Conservation (phyloP, 92 coral and sea anemone species). For the Heliopora coerulea region DNA sequence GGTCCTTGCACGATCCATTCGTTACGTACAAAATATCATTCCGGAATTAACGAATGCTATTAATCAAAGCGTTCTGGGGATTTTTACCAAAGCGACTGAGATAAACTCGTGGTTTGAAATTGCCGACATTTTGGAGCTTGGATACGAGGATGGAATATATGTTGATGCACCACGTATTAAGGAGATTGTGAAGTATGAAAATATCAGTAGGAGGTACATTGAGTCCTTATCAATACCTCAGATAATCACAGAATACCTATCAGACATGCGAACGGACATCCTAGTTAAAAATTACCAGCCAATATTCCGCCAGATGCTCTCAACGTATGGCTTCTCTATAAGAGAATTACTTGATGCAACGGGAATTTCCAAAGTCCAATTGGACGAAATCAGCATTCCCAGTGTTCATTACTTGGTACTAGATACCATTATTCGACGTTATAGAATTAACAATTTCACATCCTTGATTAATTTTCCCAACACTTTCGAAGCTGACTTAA, state of each 20-base stretch:
- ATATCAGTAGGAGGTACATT: background rate
- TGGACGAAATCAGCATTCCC: background rate
- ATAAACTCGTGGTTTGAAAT: slow-evolving; percentile 20
- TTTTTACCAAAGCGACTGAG: slow-evolving; percentile 4
- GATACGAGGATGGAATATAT: slow-evolving; percentile 17
- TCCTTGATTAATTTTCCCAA: background rate
- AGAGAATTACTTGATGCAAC: slow-evolving; percentile 3
- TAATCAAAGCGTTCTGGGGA: slow-evolving; percentile 10
- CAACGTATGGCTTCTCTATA: slow-evolving; percentile 19
- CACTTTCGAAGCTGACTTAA: background rate
- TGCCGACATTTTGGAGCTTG: slow-evolving; percentile 17
- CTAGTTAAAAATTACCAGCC: background rate
- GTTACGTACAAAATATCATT: background rate
- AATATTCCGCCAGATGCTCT: slow-evolving; percentile 1
- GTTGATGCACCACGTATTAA: slow-evolving; percentile 22
- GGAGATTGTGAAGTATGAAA: slow-evolving; percentile 2
- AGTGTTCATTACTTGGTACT: slow-evolving; percentile 5
- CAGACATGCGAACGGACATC: background rate
- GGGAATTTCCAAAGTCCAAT: background rate
- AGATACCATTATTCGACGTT: background rate
- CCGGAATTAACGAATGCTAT: background rate
- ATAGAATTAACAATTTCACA: background rate
- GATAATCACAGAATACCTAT: slow-evolving; percentile 14
- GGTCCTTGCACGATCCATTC: slow-evolving; percentile 1
- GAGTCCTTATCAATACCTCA: slow-evolving; percentile 2